Conservation (phyloP, 1,140 invertebrate species). For the Drosophila trapezifrons region DNA sequence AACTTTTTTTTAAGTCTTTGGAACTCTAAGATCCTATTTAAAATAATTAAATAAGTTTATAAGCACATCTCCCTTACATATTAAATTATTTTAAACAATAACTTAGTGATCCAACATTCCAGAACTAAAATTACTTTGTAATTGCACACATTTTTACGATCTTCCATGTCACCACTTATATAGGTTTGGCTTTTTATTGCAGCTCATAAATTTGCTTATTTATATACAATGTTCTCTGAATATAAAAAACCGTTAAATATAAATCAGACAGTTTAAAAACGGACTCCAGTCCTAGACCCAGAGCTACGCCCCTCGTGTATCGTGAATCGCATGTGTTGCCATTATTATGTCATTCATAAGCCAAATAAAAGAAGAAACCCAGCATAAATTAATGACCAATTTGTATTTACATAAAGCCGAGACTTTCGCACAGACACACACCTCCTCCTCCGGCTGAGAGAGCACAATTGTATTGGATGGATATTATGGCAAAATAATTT, state of each 20-base stretch:
- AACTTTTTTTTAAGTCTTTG: too few species aligned
- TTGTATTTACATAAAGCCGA: slow-evolving; percentile 53
- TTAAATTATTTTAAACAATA: too few species aligned
- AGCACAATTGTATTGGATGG: slow-evolving; percentile 51
- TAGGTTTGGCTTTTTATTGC: neutral
- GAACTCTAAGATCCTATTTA: too few species aligned
- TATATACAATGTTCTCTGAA: too few species aligned
- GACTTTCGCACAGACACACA: slow-evolving; percentile 36
- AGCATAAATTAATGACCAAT: slow-evolving; percentile 55
- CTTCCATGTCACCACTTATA: neutral
- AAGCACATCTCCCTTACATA: too few species aligned
- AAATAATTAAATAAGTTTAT: too few species aligned
- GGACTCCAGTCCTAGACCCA: neutral
- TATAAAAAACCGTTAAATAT: neutral
- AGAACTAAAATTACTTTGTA: neutral
- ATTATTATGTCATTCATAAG: slow-evolving; percentile 61
- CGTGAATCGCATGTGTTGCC: slow-evolving; percentile 27
- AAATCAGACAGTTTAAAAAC: neutral
- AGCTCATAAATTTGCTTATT: neutral
- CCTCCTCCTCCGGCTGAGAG: slow-evolving; percentile 7
- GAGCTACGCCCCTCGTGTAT: slow-evolving; percentile 5
- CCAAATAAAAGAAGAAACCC: slow-evolving; percentile 32
- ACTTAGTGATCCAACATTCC: too few species aligned
- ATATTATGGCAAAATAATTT: slow-evolving; percentile 62
- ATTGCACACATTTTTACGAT: neutral